Base-by-base conservation (phyloP, 2,888 invertebrate genomes). In the Orthosia gracilis region DNA sequence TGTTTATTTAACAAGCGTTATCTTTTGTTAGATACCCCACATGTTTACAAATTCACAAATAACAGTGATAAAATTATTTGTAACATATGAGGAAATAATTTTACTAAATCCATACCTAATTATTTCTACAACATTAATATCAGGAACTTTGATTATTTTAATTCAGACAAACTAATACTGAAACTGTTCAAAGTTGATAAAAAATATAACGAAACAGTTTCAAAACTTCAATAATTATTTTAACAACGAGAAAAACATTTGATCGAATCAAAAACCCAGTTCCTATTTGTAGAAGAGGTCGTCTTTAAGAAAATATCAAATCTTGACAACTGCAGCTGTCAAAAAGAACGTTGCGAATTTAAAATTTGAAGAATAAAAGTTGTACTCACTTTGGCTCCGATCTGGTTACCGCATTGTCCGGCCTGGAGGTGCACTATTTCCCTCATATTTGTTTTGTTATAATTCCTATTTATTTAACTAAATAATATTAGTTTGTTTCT, bases 391-490 rank as follows among this genome's bases (percentile, higher is more conserved):
- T 96, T 97, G 61, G 97, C 96, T 89, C 98, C 98, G 89, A 98
- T 98, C 96, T 98, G 98, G 96, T 98, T 98, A 73, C 98, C 98
- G 96, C 98, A 98, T 95, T 98, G 98, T 89, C 98, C 98, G 84
- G 98, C 98, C 93, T 98, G 98, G 71, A 98, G 97, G 90, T 98
- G 98, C 91, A 98, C 98, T 91, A 98, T 98, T 97, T 98, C 98
- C 96, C 98, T 97, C 98, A 98, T 98, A 87, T 94, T 97, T 89
- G 75, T 86, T 73, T 67, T 89, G 72, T 85, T 86, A 85, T 83
- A 82, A 69, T 76, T 89, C 82, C 87, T 89, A 88, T 89, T 78
- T 89, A 79, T 83, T 85, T 82, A 87, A 88, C 84, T 88, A 85
- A 81, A 78, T 83, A 82, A 77, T 81, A 80, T 78, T 76, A 84